Base-by-base conservation (phyloP, 2,888 invertebrate species). In the Asteroscopus sphinx region DNA sequence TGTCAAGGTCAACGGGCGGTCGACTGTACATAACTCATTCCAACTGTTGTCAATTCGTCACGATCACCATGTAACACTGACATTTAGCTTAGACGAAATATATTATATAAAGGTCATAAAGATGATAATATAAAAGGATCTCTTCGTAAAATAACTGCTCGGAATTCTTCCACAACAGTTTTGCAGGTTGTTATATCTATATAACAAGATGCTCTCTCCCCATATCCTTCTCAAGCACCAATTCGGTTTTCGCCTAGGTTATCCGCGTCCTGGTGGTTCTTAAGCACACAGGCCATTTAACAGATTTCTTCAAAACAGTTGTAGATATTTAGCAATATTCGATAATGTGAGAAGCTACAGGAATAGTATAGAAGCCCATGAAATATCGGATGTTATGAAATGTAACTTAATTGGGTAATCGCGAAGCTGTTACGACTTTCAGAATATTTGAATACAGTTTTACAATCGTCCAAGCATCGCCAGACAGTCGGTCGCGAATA, bases 381-480 rank as follows among this genome's bases (percentile, higher is more conserved):
- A 71, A 65, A 65, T 46, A 25, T 71, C 66, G 42, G 66, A 65
- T 56, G 64, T 65, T 65, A 48, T 64, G 56, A 64, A 63, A 64
- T 71, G 47, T 71, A 57, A 48, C 44, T 32, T 57, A 47, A 65
- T 65, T 71, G 47, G 64, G 67, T 65, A 71, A 56, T 65, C 72
- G 47, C 21, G 25, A 11, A 47, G 32, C 15, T 45, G 40, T 53
- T 45, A 71, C 47, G 72, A 55, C 56, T 56, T 71, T 56, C 57
- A 71, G 42, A 64, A 70, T 57, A 67, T 71, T 65, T 70, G 16
- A 55, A 8, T 65, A 33, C 39, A 21, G 21, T 54, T 71, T 71
- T 71, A 65, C 21, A 35, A 48, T 45, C 47, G 44, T 36, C 44
- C 44, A 40, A 44, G 25, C 25, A n/a, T 41, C 32, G 41, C 17